Evolutionary conservation across 1,140 invertebrate species (phyloP).

Genomic region (Sinonovacula constricta): DNA sequence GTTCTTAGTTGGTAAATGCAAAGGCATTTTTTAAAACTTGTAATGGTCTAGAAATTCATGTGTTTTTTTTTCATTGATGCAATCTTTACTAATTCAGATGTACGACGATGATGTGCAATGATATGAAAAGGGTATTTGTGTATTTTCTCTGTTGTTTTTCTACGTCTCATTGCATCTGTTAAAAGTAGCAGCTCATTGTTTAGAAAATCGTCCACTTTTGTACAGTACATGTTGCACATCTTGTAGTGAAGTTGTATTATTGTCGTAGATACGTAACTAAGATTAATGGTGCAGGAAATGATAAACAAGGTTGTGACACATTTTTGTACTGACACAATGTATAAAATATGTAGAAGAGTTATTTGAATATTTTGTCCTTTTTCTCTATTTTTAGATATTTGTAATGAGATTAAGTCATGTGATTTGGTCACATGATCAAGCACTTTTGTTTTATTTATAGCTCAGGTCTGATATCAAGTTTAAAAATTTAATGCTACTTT

Average conservation of each 20-base stretch:
- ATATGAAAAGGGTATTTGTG: neutral
- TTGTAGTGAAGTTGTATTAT: neutral
- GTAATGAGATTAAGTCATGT: constrained; percentile 26
- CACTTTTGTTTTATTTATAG: constrained; percentile 22
- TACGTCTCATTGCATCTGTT: neutral
- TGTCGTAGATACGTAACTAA: neutral
- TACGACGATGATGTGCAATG: neutral
- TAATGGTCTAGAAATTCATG: neutral
- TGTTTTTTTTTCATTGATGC: too few species aligned
- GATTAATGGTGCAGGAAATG: constrained; percentile 30
- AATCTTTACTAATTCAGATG: too few species aligned
- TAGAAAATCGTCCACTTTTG: too few species aligned
- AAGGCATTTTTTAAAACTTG: neutral
- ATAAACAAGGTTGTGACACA: constrained; percentile 18
- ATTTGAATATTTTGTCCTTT: neutral
- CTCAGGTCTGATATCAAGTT: neutral
- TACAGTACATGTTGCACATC: neutral
- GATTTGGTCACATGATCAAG: constrained; percentile 39
- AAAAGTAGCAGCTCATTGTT: neutral
- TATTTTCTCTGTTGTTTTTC: neutral
- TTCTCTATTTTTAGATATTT: constrained; percentile 43
- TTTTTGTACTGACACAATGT: constrained; percentile 17
- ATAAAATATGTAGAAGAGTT: neutral
- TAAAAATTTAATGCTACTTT: neutral
- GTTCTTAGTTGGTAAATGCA: neutral